These are phyloP conservation scores for Strigamia crassipes DNA, from an alignment of 2,888 invertebrate species.

Conservation along the genomic window DNA sequence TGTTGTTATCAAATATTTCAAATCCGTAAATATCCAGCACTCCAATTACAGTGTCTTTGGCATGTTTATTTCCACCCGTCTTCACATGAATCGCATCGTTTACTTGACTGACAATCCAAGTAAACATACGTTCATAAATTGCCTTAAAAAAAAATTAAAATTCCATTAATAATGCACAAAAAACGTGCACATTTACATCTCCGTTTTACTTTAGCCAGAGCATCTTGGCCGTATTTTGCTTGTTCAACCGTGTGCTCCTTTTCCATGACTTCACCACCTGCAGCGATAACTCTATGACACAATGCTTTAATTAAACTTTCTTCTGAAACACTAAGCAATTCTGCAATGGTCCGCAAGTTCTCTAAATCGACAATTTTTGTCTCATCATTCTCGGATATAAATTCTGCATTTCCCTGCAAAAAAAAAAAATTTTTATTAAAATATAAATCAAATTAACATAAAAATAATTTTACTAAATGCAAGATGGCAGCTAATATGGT, in stretches of 20 bases:
- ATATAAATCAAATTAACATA: background rate
- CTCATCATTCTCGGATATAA: slow-evolving; percentile 66
- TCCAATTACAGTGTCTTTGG: slow-evolving; percentile 82
- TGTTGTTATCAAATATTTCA: slow-evolving; percentile 95
- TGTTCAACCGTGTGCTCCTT: slow-evolving; percentile 85
- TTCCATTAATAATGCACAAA: slow-evolving; percentile 7
- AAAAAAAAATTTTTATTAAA: slow-evolving; percentile 42
- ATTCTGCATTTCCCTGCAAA: slow-evolving; percentile 67
- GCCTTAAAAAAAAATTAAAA: slow-evolving; percentile 65
- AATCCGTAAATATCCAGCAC: slow-evolving; percentile 98
- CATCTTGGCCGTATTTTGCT: slow-evolving; percentile 87
- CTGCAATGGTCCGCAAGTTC: slow-evolving; percentile 63
- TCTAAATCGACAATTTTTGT: slow-evolving; percentile 63
- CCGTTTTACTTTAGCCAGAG: slow-evolving; percentile 76
- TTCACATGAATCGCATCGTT: slow-evolving; percentile 84
- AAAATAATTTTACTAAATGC: slow-evolving; percentile 70
- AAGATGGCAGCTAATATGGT: slow-evolving; percentile 86
- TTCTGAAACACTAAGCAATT: slow-evolving; percentile 69
- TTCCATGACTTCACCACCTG: slow-evolving; percentile 87
- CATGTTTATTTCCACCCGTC: slow-evolving; percentile 59
- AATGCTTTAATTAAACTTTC: slow-evolving; percentile 74
- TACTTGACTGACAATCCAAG: slow-evolving; percentile 90
- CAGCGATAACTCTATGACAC: slow-evolving; percentile 86
- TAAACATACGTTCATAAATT: slow-evolving; percentile 90
- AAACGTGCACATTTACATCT: background rate